Conservation (phyloP, 2,888 invertebrate genomes). For the Polydrusus cervinus region DNA sequence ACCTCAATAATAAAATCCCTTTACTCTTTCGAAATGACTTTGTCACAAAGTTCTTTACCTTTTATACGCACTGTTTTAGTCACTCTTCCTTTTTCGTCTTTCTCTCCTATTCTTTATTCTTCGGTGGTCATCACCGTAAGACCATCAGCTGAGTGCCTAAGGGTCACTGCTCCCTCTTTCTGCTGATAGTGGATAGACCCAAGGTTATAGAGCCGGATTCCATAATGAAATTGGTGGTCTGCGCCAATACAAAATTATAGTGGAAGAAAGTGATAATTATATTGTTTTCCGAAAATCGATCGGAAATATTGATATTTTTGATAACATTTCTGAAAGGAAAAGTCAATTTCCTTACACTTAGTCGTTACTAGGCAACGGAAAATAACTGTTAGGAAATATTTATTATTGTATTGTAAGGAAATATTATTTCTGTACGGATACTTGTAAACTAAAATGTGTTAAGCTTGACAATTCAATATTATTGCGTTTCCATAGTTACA, state of each 20-base stretch:
- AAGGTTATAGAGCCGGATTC: conserved; percentile 53
- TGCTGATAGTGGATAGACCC: conserved; percentile 49
- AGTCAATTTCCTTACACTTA: no score
- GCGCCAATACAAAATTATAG: conserved; percentile 28
- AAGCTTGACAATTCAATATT: no score
- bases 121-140: conserved; percentile 51
- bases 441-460: no score
- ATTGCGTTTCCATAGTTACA: no score
- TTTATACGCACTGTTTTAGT: conserved; percentile 12
- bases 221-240: conserved; percentile 7
- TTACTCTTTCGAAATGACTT: conserved; percentile 2
- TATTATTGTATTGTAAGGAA: no score
- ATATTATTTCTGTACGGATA: no score
- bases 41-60: conserved; percentile 23
- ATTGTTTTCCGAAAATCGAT: no score
- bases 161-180: conserved; percentile 51
- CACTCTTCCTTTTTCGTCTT: conserved; percentile 16
- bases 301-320: no score
- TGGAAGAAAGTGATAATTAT: no score
- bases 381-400: no score
- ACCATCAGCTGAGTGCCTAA: conserved; percentile 52
- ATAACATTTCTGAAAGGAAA: no score
- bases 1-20: background rate
- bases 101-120: conserved; percentile 28
- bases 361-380: no score